Evolutionary conservation across 2,797 vertebrate species (phyloP).

Genomic region (Phrynocephalus guinanensis): DNA sequence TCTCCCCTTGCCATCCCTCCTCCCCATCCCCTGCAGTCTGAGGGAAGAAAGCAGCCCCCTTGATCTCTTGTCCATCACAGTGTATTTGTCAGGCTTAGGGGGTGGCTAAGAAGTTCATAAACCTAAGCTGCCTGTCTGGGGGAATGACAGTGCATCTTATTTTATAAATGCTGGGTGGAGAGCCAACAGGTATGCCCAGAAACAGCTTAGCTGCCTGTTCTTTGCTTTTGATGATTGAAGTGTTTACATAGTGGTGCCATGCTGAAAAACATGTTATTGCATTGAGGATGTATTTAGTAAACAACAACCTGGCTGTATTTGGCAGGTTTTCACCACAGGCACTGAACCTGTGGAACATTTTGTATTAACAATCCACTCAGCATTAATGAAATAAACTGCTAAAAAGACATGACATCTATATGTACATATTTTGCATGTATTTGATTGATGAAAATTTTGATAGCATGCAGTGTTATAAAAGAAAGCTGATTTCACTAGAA

Average conservation of each 20-base stretch:
- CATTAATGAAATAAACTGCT: background rate
- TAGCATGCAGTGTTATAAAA: background rate
- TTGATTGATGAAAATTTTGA: background rate
- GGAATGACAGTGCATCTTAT: constrained; percentile 66
- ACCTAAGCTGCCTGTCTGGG: background rate
- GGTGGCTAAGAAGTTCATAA: background rate
- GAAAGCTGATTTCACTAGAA: background rate
- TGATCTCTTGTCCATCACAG: background rate
- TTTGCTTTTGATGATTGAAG: background rate
- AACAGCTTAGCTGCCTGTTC: background rate
- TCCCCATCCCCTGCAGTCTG: fast-evolving
- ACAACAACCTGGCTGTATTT: background rate
- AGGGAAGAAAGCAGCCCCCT: background rate
- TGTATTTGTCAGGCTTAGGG: background rate
- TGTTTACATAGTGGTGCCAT: background rate
- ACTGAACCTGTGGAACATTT: background rate
- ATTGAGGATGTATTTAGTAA: background rate
- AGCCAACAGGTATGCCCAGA: constrained; percentile 63
- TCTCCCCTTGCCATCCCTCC: background rate
- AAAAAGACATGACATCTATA: background rate
- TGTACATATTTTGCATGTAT: background rate
- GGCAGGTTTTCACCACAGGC: background rate
- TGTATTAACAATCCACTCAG: background rate
- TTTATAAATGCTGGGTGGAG: background rate
- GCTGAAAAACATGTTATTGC: fast-evolving